A percentile compares a stretch with the other conserved stretches of the same genome.
These are phyloP conservation scores for Lithophane semibrunnea DNA, from an alignment of 2,888 invertebrate species.

Conservation along the genomic window DNA sequence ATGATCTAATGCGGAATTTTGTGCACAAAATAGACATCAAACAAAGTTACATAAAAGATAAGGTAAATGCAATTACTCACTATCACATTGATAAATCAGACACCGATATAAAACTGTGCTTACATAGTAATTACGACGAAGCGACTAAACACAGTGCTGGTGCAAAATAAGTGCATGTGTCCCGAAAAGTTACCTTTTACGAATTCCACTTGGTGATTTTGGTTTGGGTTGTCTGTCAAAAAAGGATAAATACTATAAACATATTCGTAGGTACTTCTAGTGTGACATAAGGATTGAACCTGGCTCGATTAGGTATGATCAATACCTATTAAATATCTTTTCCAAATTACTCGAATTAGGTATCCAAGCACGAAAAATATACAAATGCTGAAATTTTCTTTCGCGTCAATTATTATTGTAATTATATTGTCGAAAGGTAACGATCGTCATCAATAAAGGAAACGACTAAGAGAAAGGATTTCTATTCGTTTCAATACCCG, in stretches of 20 bases:
- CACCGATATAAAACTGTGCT: conserved; percentile 36
- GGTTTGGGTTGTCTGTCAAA: conserved; percentile 73
- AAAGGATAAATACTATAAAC: conserved; percentile 18
- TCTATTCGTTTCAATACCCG: not conserved
- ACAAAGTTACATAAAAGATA: conserved; percentile 43
- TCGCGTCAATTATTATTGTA: not conserved
- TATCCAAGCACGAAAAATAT: not conserved
- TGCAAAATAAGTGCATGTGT: conserved; percentile 15
- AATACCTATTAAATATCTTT: not conserved
- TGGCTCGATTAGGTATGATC: not conserved
- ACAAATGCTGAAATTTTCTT: not conserved
- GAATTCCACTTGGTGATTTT: conserved; percentile 74
- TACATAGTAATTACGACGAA: conserved; percentile 26
- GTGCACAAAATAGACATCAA: conserved; percentile 36
- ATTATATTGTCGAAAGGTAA: conserved; percentile 1
- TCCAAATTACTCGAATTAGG: not conserved
- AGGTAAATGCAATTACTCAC: conserved; percentile 54
- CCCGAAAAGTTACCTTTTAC: conserved; percentile 58
- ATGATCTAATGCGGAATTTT: conserved; percentile 7
- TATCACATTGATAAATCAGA: conserved; percentile 41
- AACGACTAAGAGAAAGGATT: not conserved
- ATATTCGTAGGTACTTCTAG: not conserved
- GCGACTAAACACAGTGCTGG: conserved; percentile 25
- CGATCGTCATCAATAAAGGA: not conserved
- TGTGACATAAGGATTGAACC: not conserved